A percentile compares a stretch with the other conserved stretches of the same genome.
phyloP scores from a whole-genome alignment of 2,888 invertebrate genomes.

The Dyspetes luteomarginatus region DNA sequence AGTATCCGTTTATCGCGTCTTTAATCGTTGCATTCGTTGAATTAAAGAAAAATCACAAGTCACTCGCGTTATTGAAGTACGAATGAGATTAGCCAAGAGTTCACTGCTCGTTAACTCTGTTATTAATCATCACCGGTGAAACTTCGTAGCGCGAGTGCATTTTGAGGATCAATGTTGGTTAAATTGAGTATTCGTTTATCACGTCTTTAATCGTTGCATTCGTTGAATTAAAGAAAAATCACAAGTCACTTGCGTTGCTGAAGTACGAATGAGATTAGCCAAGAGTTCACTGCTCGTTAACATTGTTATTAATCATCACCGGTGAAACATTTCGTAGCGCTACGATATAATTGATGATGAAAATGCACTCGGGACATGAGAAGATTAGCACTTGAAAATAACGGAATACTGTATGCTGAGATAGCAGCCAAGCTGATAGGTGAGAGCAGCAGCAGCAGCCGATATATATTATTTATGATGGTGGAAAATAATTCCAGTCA shows the following conservation, averaged over 20 bases:
- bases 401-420: too few species aligned
- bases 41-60: not conserved
- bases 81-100: not conserved
- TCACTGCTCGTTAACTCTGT: not conserved
- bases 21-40: not conserved
- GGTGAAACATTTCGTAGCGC: not conserved
- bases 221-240: not conserved
- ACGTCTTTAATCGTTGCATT: not conserved
- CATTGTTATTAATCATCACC: slow-evolving; percentile 6
- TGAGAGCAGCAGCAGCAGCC: too few species aligned
- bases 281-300: not conserved
- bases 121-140: slow-evolving; percentile 8
- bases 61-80: not conserved
- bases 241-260: not conserved
- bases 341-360: too few species aligned
- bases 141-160: not conserved
- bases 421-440: too few species aligned
- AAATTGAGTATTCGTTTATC: not conserved
- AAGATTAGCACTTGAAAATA: too few species aligned
- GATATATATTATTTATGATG: not conserved
- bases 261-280: not conserved
- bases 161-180: not conserved
- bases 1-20: not conserved
- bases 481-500: not conserved
- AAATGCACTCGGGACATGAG: too few species aligned